Conservation (phyloP, 2,797 vertebrate genomes). For the Adrianichthys oophorus region DNA sequence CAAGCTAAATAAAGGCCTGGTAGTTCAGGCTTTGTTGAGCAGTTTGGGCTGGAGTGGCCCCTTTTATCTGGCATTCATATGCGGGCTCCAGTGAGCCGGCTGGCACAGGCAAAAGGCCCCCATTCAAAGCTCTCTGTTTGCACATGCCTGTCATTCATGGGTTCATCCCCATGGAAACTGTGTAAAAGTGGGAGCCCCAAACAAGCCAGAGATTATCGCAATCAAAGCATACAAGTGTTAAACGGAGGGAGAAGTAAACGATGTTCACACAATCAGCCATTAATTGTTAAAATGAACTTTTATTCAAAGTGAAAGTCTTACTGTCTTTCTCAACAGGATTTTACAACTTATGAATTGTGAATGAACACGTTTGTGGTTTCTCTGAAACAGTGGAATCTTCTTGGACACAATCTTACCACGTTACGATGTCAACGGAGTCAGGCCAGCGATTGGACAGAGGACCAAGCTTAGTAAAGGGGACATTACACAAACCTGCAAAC, state of each 20-base stretch:
- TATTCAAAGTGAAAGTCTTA: too few relatives aligned
- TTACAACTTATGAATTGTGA: background rate
- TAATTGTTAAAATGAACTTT: too few relatives aligned
- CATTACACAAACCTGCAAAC: conserved; percentile 91
- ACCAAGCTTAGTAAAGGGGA: conserved; percentile 92
- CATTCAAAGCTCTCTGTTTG: conserved; percentile 69
- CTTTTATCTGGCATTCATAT: conserved; percentile 74
- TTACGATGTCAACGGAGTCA: conserved; percentile 88
- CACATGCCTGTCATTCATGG: conserved; percentile 72
- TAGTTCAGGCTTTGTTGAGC: conserved; percentile 70
- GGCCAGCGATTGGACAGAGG: conserved; percentile 91
- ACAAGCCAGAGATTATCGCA: conserved; percentile 43
- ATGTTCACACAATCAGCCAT: background rate
- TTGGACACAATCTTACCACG: conserved; percentile 94
- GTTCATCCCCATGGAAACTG: conserved; percentile 71
- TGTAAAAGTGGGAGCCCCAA: conserved; percentile 39
- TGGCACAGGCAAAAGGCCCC: conserved; percentile 61
- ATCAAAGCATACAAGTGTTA: conserved; percentile 52
- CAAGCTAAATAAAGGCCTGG: conserved; percentile 74
- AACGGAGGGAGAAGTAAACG: conserved; percentile 4
- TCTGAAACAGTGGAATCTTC: conserved; percentile 85
- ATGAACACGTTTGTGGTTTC: conserved; percentile 8
- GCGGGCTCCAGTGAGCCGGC: conserved; percentile 68
- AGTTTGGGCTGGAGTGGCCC: conserved; percentile 71
- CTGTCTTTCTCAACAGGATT: background rate